Percentiles rank a stretch among this genome's conserved stretches.
These are phyloP conservation scores for Meandrina meandrites DNA, from an alignment of 92 coral and sea anemone species.

Conservation along the genomic window DNA sequence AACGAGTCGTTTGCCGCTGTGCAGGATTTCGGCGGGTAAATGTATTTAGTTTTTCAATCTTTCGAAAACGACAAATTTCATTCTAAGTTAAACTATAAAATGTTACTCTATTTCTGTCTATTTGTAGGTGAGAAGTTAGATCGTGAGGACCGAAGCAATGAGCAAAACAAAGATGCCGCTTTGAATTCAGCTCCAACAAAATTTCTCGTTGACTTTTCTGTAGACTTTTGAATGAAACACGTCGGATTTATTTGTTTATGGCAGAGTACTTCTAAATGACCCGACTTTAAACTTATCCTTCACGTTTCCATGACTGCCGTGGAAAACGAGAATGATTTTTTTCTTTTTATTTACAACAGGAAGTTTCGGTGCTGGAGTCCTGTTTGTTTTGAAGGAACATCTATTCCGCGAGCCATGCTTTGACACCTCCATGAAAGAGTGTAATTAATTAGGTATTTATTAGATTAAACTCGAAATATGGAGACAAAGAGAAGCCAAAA, in stretches of 20 bases:
- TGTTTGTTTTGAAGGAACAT: not conserved
- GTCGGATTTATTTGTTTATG: not conserved
- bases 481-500: slow-evolving; percentile 53
- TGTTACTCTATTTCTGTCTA: too few species aligned
- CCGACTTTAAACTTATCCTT: not conserved
- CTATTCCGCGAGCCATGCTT: slow-evolving; percentile 6
- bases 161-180: not conserved
- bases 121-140: not conserved
- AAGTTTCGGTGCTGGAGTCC: not conserved
- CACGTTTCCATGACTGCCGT: not conserved
- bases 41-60: not conserved
- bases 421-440: slow-evolving; percentile 33
- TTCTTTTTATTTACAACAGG: not conserved
- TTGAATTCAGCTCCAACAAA: too few species aligned
- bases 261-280: not conserved
- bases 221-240: not conserved
- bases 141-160: not conserved
- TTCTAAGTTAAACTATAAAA: not conserved
- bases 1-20: not conserved
- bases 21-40: not conserved
- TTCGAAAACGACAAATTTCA: not conserved
- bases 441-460: slow-evolving; percentile 46
- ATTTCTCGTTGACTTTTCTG: not conserved
- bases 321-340: not conserved
- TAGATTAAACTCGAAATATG: slow-evolving; percentile 23